Base-by-base conservation (phyloP, 2,888 invertebrate species). In the Lasioglossum marginatum region DNA sequence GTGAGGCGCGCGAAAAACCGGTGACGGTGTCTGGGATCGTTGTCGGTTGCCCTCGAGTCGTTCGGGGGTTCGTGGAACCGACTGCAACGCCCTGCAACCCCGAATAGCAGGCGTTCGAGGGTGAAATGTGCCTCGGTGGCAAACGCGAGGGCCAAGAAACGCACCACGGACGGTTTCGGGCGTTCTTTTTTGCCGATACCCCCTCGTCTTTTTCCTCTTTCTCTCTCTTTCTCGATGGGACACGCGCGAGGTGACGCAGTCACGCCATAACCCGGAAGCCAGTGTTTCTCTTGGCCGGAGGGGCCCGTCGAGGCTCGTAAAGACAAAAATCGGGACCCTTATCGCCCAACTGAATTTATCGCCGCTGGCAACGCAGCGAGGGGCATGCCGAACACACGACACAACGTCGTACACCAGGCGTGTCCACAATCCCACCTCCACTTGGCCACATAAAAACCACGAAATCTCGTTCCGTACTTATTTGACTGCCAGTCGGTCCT, bases 301-400 rank as follows among this genome's bases (percentile, higher is more conserved):
- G 81, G 79, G 89, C 85, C 91, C 92, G 85, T 52, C 88, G 91
- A 89, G 92, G 87, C 87, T 91, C 90, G 91, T 93, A 93, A 93
- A 94, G 92, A 92, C 93, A 93, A 93, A 94, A 93, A 94, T 93
- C 93, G 90, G 85, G 84, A 82, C 88, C 87, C 92, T 93, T 93
- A 93, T 94, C 93, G 88, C 90, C 80, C 19, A 89, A 88, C 86
- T 80, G 88, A 93, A 93, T 93, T 93, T 93, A 93, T 93, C 89
- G 91, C 89, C 66, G 66, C 60, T 31, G 66, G 66, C 31, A 66
- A 66, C 66, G 66, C 31, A 66, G 34, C 66, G 34, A 66, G 34
- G 66, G 48, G 37, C 75, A 71, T 23, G 60, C 57, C 68, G 60
- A 48, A 70, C 79, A 83, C 73, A 83, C 66, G 79, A 31, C 43